Evolutionary conservation across 2,797 vertebrate species (phyloP).

Genomic region (Sylvilagus floridanus): DNA sequence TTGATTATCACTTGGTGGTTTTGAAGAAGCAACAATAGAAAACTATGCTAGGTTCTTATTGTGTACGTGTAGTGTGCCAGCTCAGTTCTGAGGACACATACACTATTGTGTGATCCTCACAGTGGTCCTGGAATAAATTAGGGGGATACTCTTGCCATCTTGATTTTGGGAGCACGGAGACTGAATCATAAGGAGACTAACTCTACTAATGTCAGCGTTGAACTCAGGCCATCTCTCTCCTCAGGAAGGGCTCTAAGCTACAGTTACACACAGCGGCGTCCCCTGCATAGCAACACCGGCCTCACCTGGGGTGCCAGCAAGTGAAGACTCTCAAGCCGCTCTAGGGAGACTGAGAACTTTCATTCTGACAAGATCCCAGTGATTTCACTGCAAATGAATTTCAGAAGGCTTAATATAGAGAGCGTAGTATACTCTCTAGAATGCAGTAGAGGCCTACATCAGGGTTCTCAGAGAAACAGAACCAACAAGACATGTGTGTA

Average conservation of each 20-base stretch:
- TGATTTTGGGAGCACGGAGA: neutral
- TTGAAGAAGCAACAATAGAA: neutral
- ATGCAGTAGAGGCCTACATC: neutral
- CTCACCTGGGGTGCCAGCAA: neutral
- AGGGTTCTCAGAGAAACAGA: neutral
- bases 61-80: neutral
- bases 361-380: neutral
- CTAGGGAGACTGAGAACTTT: neutral
- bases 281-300: neutral
- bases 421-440: neutral
- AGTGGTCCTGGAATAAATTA: neutral
- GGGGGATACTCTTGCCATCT: neutral
- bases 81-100: neutral
- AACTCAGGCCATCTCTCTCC: neutral
- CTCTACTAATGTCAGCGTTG: neutral
- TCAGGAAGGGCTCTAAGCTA: too few species aligned
- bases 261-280: neutral
- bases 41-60: neutral
- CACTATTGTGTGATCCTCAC: neutral
- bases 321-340: neutral
- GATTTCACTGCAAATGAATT: neutral
- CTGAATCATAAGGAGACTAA: neutral
- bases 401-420: neutral
- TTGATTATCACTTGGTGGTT: neutral
- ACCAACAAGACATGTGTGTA: too few species aligned